A percentile compares a stretch with the other conserved stretches of the same genome.
phyloP scores from a whole-genome alignment of 30 jellyfish, hydroid and myxozoan species.

The Mastigias papua region DNA sequence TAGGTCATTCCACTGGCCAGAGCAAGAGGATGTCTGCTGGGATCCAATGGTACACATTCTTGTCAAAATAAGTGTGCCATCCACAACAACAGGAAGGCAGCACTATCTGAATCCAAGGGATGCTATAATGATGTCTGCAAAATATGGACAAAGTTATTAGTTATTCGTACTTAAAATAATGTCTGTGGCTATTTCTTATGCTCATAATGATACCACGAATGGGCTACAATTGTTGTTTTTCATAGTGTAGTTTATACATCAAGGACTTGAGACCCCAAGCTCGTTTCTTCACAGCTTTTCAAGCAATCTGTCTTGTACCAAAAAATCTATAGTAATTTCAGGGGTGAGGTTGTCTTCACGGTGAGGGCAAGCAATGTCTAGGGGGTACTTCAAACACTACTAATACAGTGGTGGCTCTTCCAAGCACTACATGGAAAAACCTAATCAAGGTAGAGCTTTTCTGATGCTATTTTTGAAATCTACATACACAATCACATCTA shows the following conservation, averaged over 20 bases:
- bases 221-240: background rate
- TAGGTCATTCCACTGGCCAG: constrained; percentile 21
- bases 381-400: background rate
- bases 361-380: background rate
- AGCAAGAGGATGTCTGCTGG: background rate
- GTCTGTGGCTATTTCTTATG: background rate
- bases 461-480: background rate
- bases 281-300: background rate
- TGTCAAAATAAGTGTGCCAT: background rate
- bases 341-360: background rate
- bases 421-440: background rate
- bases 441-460: background rate
- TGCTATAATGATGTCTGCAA: background rate
- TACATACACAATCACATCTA: background rate
- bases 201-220: background rate
- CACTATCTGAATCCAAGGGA: background rate
- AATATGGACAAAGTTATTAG: background rate
- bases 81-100: constrained; percentile 16
- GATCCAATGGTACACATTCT: constrained; percentile 10
- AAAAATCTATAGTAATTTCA: background rate
- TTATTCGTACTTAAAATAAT: background rate
- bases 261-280: constrained; percentile 19
- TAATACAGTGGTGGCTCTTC: background rate
- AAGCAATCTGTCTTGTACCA: background rate
- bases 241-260: background rate